A percentile compares a stretch with the other conserved stretches of the same genome.
phyloP scores from a whole-genome alignment of 2,888 invertebrate genomes.

The Eupeodes luniger region DNA sequence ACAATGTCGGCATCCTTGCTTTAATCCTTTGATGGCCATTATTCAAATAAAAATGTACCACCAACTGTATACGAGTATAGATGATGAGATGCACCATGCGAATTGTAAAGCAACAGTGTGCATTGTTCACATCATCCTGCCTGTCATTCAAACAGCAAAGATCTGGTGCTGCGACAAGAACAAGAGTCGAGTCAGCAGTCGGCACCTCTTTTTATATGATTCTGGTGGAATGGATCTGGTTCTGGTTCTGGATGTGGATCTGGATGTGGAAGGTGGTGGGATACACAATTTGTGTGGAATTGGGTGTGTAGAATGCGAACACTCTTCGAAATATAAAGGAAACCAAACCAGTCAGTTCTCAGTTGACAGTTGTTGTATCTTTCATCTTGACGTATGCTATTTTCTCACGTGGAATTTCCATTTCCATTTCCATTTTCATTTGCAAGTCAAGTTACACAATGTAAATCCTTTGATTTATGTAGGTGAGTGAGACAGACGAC shows the following conservation, averaged over 20 bases:
- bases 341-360: constrained; percentile 39
- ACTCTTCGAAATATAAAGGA: constrained; percentile 24
- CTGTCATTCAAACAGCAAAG: constrained; percentile 46
- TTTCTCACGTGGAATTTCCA: constrained; percentile 53
- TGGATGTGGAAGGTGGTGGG: not conserved
- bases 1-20: constrained; percentile 46
- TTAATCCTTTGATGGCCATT: constrained; percentile 67
- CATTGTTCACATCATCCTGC: constrained; percentile 50
- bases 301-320: constrained; percentile 3
- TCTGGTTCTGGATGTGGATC: not conserved
- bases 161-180: constrained; percentile 36
- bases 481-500: constrained; percentile 1
- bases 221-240: no score
- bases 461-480: constrained; percentile 50
- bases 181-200: constrained; percentile 17
- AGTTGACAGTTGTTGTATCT: constrained; percentile 49
- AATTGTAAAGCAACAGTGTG: constrained; percentile 61
- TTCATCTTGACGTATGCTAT: constrained; percentile 48
- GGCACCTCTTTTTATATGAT: constrained; percentile 18
- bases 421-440: constrained; percentile 10
- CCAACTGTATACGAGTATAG: not conserved
- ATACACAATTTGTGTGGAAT: constrained; percentile 2
- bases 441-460: constrained; percentile 40
- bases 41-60: constrained; percentile 57
- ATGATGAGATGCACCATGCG: constrained; percentile 9